Conservation (phyloP, 2,888 invertebrate species). For the Chrysotoxum bicinctum region DNA sequence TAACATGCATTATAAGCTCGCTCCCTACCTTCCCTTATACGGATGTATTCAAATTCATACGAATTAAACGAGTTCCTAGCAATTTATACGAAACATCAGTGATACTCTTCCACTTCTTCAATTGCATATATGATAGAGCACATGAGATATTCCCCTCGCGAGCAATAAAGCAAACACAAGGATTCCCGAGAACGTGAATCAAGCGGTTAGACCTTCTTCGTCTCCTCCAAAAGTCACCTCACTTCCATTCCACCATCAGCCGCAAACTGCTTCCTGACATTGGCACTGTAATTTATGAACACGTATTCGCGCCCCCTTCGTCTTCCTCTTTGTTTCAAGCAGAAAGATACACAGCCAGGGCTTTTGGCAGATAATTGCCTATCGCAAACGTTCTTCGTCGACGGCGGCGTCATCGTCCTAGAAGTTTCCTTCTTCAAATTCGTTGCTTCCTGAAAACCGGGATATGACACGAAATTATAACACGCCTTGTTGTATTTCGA, state of each 20-base stretch:
- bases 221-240: conserved; percentile 18
- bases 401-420: background rate
- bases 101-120: conserved; percentile 22
- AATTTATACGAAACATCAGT: conserved; percentile 28
- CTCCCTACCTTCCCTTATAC: background rate
- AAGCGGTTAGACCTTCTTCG: conserved; percentile 14
- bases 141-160: conserved; percentile 47
- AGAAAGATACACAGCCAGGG: conserved; percentile 10
- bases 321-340: background rate
- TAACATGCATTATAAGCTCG: conserved; percentile 60
- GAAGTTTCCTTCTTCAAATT: conserved; percentile 22
- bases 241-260: background rate
- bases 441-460: conserved; percentile 35
- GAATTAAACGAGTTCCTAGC: conserved; percentile 42
- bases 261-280: conserved; percentile 62
- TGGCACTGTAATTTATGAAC: conserved; percentile 65
- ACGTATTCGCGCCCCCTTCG: conserved; percentile 39
- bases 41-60: conserved; percentile 46
- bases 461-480: conserved; percentile 60
- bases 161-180: conserved; percentile 61
- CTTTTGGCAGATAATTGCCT: conserved; percentile 64
- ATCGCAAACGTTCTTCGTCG: conserved; percentile 10
- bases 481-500: conserved; percentile 41
- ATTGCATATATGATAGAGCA: conserved; percentile 5
- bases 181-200: conserved; percentile 42